Percentiles rank a stretch among this genome's conserved stretches.
phyloP scores from a whole-genome alignment of 2,113 vertebrate genomes.

The Casuarius casuarius region DNA sequence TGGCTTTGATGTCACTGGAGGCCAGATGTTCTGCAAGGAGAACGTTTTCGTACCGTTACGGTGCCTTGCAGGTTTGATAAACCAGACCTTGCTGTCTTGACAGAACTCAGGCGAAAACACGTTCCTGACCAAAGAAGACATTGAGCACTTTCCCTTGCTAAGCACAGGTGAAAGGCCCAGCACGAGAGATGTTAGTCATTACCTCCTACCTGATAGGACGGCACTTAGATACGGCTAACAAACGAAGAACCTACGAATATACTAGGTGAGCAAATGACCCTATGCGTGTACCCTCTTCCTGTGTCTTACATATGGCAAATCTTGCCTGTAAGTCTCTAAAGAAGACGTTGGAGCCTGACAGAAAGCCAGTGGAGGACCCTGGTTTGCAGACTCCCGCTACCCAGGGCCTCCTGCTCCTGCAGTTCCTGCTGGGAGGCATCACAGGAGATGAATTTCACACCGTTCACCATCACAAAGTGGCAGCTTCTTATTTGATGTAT shows the following conservation, averaged over 20 bases:
- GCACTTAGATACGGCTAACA: background rate
- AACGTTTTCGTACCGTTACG: background rate
- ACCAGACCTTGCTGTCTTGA: background rate
- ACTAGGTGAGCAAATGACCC: background rate
- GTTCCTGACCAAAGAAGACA: background rate
- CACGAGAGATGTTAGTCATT: background rate
- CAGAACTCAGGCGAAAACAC: background rate
- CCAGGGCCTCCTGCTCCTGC: background rate
- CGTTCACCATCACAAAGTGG: slow-evolving; percentile 1
- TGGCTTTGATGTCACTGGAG: background rate
- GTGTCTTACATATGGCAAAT: background rate
- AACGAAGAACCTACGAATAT: background rate
- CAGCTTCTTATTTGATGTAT: slow-evolving; percentile 24
- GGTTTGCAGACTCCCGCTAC: background rate
- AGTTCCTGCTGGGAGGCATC: background rate
- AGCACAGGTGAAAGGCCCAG: background rate
- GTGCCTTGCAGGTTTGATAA: background rate
- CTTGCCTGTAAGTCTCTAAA: background rate
- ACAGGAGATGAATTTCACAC: slow-evolving; percentile 7
- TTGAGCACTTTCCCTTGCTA: background rate
- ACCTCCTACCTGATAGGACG: background rate
- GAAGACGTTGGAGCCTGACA: background rate
- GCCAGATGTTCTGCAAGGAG: background rate
- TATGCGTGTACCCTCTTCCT: background rate
- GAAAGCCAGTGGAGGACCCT: background rate